Conservation (phyloP, 2,888 invertebrate genomes). For the Brenthis ino region DNA sequence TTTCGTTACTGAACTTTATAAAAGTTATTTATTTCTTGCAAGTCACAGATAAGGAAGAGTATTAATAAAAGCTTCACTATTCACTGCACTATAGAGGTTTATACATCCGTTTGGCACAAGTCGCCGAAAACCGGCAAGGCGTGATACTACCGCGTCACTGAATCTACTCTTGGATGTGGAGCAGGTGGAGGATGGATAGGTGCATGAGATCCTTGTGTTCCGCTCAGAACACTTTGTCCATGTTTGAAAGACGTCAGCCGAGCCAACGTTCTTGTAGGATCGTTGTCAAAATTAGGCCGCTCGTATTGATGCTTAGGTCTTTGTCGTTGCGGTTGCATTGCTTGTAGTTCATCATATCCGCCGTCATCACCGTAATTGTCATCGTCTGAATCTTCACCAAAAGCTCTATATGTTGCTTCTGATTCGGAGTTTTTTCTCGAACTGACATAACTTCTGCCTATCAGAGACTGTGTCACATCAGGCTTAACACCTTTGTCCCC, state of each 20-base stretch:
- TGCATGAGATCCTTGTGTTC: constrained; percentile 57
- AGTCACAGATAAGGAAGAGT: constrained; percentile 64
- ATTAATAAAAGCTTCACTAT: constrained; percentile 46
- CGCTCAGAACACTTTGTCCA: constrained; percentile 57
- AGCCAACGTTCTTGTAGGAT: constrained; percentile 64
- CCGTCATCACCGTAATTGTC: constrained; percentile 71
- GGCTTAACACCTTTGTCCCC: constrained; percentile 60
- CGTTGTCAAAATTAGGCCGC: constrained; percentile 75
- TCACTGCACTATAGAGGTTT: constrained; percentile 62
- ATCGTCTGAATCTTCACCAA: constrained; percentile 73
- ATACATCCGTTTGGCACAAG: constrained; percentile 81
- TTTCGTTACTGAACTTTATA: constrained; percentile 24
- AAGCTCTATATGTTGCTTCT: constrained; percentile 73
- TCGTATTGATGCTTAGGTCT: constrained; percentile 75
- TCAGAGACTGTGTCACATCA: constrained; percentile 71
- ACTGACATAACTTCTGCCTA: constrained; percentile 72
- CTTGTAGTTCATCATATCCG: constrained; percentile 73
- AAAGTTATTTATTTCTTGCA: constrained; percentile 39
- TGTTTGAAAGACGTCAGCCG: constrained; percentile 73
- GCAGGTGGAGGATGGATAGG: constrained; percentile 69
- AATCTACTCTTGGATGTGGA: constrained; percentile 70
- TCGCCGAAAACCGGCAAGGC: constrained; percentile 80
- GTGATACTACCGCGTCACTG: constrained; percentile 79
- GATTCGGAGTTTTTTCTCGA: constrained; percentile 75
- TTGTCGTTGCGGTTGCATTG: constrained; percentile 68